Evolutionary conservation across 1,140 invertebrate species (phyloP).

Genomic region (Halotydeus destructor): DNA sequence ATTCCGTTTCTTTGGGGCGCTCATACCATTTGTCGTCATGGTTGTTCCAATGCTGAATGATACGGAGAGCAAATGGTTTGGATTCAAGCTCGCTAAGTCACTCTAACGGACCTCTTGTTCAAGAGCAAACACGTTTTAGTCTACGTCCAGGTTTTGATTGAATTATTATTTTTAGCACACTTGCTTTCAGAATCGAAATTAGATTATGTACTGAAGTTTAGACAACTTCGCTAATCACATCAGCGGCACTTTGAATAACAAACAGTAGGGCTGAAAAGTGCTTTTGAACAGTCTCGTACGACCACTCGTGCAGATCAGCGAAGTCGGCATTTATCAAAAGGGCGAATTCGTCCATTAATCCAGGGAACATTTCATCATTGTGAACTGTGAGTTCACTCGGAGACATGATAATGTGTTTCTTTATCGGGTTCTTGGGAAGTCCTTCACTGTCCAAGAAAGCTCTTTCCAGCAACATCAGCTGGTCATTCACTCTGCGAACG

Average conservation of each 20-base stretch:
- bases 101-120: too few relatives aligned
- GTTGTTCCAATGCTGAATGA: too few relatives aligned
- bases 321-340: slow-evolving; percentile 1
- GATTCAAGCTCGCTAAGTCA: too few relatives aligned
- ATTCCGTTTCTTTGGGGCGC: too few relatives aligned
- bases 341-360: slow-evolving; percentile 15
- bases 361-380: slow-evolving; percentile 15
- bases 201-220: too few relatives aligned
- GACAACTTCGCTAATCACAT: too few relatives aligned
- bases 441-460: slow-evolving; percentile 28
- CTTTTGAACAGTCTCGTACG: slow-evolving; percentile 6
- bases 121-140: too few relatives aligned
- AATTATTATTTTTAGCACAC: too few relatives aligned
- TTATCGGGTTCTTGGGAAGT: slow-evolving; percentile 22
- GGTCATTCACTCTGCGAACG: slow-evolving; percentile 28
- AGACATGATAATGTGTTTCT: slow-evolving; percentile 21
- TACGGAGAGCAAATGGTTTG: too few relatives aligned
- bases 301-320: slow-evolving; percentile 3
- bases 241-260: slow-evolving; percentile 16
- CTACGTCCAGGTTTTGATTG: too few relatives aligned
- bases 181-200: too few relatives aligned
- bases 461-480: slow-evolving; percentile 28
- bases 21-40: too few relatives aligned
- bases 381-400: slow-evolving; percentile 12
- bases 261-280: slow-evolving; percentile 16